Conservation (phyloP, 2,888 invertebrate species). For the Orthosia cruda region DNA sequence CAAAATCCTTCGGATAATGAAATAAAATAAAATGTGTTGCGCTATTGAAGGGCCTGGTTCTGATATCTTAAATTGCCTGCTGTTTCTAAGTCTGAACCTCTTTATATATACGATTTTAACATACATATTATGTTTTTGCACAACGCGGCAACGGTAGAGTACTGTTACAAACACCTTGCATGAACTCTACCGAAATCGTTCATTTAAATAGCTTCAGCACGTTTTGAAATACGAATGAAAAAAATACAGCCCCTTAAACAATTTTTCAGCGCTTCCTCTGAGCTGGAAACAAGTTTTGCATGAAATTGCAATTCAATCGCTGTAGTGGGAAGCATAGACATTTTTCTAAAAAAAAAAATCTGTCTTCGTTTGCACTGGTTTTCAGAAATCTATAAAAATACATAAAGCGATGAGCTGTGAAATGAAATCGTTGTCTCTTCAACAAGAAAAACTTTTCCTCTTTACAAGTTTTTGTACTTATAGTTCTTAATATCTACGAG, state of each 20-base stretch:
- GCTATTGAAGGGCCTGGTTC: not conserved
- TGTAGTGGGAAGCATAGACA: not conserved
- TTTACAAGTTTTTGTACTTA: not conserved
- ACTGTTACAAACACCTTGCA: too few species aligned
- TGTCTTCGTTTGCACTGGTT: not conserved
- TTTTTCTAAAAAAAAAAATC: not conserved
- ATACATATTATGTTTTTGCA: too few species aligned
- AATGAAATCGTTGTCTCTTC: slow-evolving; percentile 14
- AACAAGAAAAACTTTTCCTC: slow-evolving; percentile 1
- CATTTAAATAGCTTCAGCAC: not conserved
- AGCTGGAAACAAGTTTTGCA: not conserved
- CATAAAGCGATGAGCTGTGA: slow-evolving; percentile 7
- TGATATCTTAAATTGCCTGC: not conserved
- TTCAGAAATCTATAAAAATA: not conserved
- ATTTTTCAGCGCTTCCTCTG: not conserved
- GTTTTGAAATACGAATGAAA: not conserved
- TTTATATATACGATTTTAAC: too few species aligned
- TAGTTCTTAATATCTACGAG: slow-evolving; percentile 1
- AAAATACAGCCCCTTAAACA: not conserved
- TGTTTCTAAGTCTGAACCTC: too few species aligned
- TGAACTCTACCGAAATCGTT: too few species aligned
- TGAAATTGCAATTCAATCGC: not conserved
- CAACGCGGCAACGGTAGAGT: too few species aligned
- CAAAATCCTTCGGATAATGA: not conserved
- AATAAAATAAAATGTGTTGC: too few species aligned